Evolutionary conservation across 2,888 invertebrate genomes (phyloP), one percentile per base, ranked within the genome.

Genomic region (Philereme vetulata): DNA sequence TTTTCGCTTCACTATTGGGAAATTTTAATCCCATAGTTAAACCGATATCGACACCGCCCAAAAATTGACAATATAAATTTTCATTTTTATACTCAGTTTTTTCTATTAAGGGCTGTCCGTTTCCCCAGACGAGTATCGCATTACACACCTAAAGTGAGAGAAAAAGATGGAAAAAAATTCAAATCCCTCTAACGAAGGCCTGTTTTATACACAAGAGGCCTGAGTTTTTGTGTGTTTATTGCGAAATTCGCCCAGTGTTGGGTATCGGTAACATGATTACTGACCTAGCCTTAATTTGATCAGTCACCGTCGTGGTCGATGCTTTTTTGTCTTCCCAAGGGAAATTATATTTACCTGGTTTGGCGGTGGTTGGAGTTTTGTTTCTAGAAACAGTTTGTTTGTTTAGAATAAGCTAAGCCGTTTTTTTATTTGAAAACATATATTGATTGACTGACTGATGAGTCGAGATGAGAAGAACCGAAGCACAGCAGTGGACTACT

Each of bases 211-310:
- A 81, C 90, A 71, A 72, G 90, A 89, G 91, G 78, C 81, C 78
- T 76, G 78, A 86, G 85, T 87, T 89, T 88, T 88, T 82, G 83
- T 84, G 74, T 76, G 79, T 81, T 87, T 88, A 85, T 86, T 85
- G 77, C 78, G 84, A 83, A 86, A 83, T 85, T 80, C 77, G 72
- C 75, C 80, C 76, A 79, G 86, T 90, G 87, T 91, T 90, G 85
- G 87, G 81, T 90, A 86, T 90, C 90, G 77, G 89, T 91, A 92
- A 92, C 85, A 79, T 81, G 88, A 92, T 92, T 91, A 92, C 88
- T 91, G 91, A 90, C 90, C 90, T 85, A 81, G 76, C 82, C 86
- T 84, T 91, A 92, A 92, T 90, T 90, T 84, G 81, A 91, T 92
- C 87, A 89, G 79, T 72, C 74, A 76, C 72, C 78, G 76, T 63